A percentile compares a stretch with the other conserved stretches of the same genome.
Conservation (phyloP, 2,797 vertebrate genomes). For the Paramormyrops hopkinsi region DNA sequence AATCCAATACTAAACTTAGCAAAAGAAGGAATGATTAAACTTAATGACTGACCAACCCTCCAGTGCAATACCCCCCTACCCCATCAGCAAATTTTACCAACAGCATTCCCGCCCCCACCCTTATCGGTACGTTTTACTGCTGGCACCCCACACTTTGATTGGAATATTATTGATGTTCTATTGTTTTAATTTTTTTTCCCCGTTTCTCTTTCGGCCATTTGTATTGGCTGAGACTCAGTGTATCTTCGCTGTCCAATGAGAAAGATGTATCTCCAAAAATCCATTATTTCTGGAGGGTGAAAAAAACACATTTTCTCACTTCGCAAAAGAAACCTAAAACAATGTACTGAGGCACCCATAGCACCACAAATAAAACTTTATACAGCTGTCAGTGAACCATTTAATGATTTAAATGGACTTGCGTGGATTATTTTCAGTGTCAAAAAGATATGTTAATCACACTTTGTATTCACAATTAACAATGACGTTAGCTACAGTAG, state of each 20-base stretch:
- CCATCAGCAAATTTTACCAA: not conserved
- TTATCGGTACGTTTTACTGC: not conserved
- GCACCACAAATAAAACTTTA: not conserved
- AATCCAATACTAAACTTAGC: not conserved
- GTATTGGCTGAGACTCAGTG: not conserved
- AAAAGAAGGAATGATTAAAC: not conserved
- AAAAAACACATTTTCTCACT: not conserved
- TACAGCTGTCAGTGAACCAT: not conserved
- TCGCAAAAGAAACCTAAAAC: not conserved
- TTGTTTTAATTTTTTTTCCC: not conserved
- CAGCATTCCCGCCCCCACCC: not conserved
- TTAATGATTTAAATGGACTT: not conserved
- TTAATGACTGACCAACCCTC: not conserved
- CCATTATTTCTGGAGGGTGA: not conserved
- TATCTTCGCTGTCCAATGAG: not conserved
- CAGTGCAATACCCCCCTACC: not conserved
- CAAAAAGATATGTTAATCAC: not conserved
- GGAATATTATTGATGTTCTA: not conserved
- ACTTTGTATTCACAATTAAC: not conserved
- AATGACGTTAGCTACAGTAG: not conserved
- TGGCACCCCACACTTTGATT: not conserved
- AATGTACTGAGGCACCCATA: not conserved
- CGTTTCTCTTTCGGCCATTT: not conserved
- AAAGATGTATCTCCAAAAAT: not conserved
- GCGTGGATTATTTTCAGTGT: not conserved